A percentile compares a stretch with the other conserved stretches of the same genome.
Evolutionary conservation across 35 echinoderm and acorn worm species (phyloP).

Genomic region (Stichopus chloronotus): DNA sequence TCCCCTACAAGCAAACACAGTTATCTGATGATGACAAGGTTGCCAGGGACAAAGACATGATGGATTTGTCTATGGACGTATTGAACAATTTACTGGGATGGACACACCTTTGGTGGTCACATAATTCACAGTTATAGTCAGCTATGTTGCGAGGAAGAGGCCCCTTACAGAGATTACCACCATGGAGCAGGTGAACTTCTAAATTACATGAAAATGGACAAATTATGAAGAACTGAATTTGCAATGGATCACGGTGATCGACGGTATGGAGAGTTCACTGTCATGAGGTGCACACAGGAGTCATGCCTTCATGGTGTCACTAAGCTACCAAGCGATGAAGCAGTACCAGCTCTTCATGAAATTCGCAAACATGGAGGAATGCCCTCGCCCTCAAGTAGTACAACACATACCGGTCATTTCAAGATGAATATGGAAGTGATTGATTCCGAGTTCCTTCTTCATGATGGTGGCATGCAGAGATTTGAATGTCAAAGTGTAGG

Average conservation of each 20-base stretch:
- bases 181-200: no score
- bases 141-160: no score
- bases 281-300: not conserved
- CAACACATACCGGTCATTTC: not conserved
- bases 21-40: no score
- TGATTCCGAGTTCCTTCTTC: not conserved
- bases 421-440: not conserved
- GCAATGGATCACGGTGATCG: not conserved
- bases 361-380: constrained; percentile 3
- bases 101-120: no score
- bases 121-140: no score
- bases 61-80: no score
- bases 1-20: no score
- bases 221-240: not conserved
- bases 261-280: not conserved
- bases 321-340: not conserved
- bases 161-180: no score
- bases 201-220: no score
- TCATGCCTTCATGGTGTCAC: not conserved
- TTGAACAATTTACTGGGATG: no score
- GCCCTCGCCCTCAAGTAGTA: not conserved
- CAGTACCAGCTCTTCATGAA: not conserved
- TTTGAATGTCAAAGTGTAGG: not conserved
- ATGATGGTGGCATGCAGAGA: not conserved
- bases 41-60: no score